These are phyloP conservation scores for Anarrhichthys ocellatus DNA, from an alignment of 2,113 vertebrate species.

Conservation along the genomic window DNA sequence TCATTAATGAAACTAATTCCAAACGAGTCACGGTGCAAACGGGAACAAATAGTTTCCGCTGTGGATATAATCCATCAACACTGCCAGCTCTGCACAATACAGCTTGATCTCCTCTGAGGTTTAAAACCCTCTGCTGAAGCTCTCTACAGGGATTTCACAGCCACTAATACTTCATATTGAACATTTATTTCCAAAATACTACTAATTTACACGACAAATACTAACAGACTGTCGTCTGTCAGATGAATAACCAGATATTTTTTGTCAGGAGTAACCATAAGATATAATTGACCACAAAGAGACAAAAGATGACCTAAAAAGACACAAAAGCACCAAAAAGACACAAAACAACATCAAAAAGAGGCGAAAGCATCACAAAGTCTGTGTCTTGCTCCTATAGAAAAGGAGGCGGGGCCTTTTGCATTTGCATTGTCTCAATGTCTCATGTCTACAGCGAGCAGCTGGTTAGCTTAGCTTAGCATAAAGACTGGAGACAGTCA, in stretches of 20 bases:
- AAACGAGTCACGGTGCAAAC: constrained; percentile 29
- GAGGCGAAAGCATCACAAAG: not conserved
- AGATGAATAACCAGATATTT: too few species aligned
- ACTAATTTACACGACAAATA: not conserved
- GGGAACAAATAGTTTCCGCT: constrained; percentile 18
- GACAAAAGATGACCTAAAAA: not conserved
- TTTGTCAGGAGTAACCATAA: too few species aligned
- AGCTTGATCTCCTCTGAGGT: constrained; percentile 27
- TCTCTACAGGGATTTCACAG: too few species aligned
- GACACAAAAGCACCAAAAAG: not conserved
- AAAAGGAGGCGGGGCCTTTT: too few species aligned
- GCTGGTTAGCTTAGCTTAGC: too few species aligned
- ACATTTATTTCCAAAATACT: not conserved
- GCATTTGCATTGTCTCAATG: too few species aligned
- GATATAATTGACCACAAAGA: not conserved
- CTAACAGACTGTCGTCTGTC: not conserved
- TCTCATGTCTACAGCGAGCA: too few species aligned
- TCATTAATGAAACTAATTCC: constrained; percentile 14
- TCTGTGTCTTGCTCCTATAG: too few species aligned
- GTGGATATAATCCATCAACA: constrained; percentile 25
- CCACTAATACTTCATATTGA: too few species aligned
- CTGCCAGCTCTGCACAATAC: constrained; percentile 7
- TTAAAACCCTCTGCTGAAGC: not conserved
- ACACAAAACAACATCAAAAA: too few species aligned
- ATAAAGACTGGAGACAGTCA: too few species aligned